A percentile compares a stretch with the other conserved stretches of the same genome.
These are phyloP conservation scores for Macaria liturata DNA, from an alignment of 2,888 invertebrate species.

Conservation along the genomic window DNA sequence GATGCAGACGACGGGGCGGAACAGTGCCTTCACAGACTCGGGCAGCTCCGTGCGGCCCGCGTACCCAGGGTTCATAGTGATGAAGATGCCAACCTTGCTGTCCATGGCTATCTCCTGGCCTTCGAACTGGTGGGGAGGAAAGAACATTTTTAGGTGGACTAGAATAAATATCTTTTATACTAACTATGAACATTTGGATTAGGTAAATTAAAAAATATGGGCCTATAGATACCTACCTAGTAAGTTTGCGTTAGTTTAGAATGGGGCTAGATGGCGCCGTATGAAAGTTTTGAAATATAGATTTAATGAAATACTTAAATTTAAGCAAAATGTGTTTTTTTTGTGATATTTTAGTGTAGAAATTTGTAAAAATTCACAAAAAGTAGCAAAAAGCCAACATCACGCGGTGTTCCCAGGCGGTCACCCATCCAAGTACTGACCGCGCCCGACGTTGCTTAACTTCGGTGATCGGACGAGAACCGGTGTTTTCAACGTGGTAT, in stretches of 20 bases:
- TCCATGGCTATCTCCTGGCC: constrained; percentile 92
- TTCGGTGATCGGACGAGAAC: constrained; percentile 77
- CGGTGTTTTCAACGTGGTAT: constrained; percentile 40
- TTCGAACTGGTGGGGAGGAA: constrained; percentile 85
- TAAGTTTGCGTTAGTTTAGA: too few species aligned
- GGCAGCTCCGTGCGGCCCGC: constrained; percentile 96
- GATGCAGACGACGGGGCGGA: constrained; percentile 96
- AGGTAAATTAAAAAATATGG: too few species aligned
- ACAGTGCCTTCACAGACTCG: constrained; percentile 95
- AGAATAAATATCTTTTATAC: too few species aligned
- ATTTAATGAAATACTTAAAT: too few species aligned
- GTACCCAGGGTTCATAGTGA: constrained; percentile 98
- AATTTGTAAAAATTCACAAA: too few species aligned
- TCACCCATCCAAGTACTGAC: constrained; percentile 66
- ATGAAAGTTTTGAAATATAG: too few species aligned
- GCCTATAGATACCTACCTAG: too few species aligned
- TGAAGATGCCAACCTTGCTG: constrained; percentile 94
- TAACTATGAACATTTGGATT: too few species aligned
- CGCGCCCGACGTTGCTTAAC: constrained; percentile 74
- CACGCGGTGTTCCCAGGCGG: constrained; percentile 63
- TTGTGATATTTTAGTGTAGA: too few species aligned
- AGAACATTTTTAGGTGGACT: neutral
- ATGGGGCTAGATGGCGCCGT: too few species aligned
- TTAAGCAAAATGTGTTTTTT: too few species aligned
- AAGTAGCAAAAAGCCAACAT: constrained; percentile 49